Evolutionary conservation across 1,140 invertebrate genomes (phyloP), one percentile per base, ranked within the genome.

Genomic region (Harpegnathos saltator): DNA sequence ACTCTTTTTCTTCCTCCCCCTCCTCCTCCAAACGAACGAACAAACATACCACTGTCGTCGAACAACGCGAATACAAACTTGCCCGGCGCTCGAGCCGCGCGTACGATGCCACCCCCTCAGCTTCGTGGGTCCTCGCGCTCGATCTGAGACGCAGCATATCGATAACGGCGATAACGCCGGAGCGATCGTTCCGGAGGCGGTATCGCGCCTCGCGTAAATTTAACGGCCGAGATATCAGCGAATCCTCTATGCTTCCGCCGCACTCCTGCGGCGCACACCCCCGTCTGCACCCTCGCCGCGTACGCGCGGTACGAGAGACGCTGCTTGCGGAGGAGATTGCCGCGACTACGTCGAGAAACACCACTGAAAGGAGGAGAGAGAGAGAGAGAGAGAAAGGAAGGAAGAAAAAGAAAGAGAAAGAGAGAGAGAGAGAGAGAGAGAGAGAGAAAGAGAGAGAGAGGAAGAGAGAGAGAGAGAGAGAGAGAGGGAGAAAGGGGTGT

Each of bases 41-140:
- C 38, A 11, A 44, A 44, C 38, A 44, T 52, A 22, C 56, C 56
- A 78, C 33, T 56, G 26, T 58, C 48, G 75, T 24, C 63, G 38
- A 11, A 44, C 38, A 11, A 44, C 38, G 38, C 7, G 38, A 44
- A 44, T 3, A 33, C 38, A 58, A 78, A 80, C 74, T n/a, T n/a
- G 22, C 68, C 56, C 26, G 58, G 33, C 75, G 38, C 17, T 38
- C n/a, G 17, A 38, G 5, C 17, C 17, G 29, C 9, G 33, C 54
- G n/a, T 80, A 80, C 26, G 19, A n/a, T n/a, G n/a, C n/a, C 52
- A 33, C 29, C 29, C 29, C 29, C 29, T 22, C 44, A 63, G 38
- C 24, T 48, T 44, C 38, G 44, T 66, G 66, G 74, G 74, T 66
- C 48, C 61, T 54, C 26, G 19, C 66, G 65, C 24, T 44, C 26